A percentile compares a stretch with the other conserved stretches of the same genome.
These are phyloP conservation scores for Hypomecis atomaria DNA, from an alignment of 2,888 invertebrate species.

Conservation along the genomic window DNA sequence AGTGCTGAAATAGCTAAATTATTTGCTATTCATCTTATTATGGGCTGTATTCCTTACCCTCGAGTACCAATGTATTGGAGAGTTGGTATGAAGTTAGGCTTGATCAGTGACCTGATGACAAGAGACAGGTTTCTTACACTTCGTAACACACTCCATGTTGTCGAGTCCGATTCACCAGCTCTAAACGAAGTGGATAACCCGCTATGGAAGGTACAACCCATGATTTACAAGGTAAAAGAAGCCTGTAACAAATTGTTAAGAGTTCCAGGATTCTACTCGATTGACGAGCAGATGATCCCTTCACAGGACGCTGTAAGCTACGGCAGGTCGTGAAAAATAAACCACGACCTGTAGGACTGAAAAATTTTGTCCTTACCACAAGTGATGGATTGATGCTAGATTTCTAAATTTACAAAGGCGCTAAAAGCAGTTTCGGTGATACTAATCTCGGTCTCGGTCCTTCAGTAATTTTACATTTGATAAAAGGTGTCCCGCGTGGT, in stretches of 20 bases:
- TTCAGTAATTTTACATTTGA: slow-evolving; percentile 41
- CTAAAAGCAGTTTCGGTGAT: slow-evolving; percentile 31
- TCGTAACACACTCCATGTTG: neutral
- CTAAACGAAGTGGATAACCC: neutral
- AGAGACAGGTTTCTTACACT: neutral
- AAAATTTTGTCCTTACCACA: slow-evolving; percentile 41
- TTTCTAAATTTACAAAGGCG: slow-evolving; percentile 39
- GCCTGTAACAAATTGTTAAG: slow-evolving; percentile 20
- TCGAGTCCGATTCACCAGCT: neutral
- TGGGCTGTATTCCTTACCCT: no score
- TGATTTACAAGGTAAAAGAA: slow-evolving; percentile 1
- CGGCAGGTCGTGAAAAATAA: slow-evolving; percentile 40
- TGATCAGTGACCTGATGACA: neutral
- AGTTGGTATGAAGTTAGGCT: slow-evolving; percentile 2
- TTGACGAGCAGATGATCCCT: slow-evolving; percentile 30
- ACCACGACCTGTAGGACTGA: slow-evolving; percentile 40
- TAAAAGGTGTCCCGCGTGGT: slow-evolving; percentile 38
- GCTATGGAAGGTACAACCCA: slow-evolving; percentile 3
- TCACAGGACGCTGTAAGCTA: slow-evolving; percentile 36
- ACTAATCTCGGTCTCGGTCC: slow-evolving; percentile 39
- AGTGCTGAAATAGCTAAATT: no score
- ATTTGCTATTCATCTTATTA: no score
- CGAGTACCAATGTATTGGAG: no score
- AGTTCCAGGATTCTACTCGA: slow-evolving; percentile 28
- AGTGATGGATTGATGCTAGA: slow-evolving; percentile 43